These are phyloP conservation scores for Zophobas morio DNA, from an alignment of 1,140 invertebrate genomes.

Conservation along the genomic window DNA sequence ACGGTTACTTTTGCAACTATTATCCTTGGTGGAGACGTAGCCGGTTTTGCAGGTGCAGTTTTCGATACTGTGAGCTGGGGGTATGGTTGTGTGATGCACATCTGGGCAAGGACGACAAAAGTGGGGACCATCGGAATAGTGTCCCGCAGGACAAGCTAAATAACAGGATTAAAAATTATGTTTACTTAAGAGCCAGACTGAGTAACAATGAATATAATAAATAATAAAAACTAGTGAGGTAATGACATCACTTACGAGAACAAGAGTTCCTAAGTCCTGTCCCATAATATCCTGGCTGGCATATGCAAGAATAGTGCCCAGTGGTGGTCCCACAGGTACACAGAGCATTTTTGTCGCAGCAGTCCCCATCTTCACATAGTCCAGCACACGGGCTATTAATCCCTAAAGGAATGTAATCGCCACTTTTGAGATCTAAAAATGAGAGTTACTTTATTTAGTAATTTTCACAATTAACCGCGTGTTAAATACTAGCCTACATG, in stretches of 20 bases:
- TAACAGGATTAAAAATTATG: neutral
- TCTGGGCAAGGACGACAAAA: slow-evolving; percentile 77
- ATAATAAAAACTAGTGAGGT: neutral
- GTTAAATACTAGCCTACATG: slow-evolving; percentile 73
- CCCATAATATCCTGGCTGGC: slow-evolving; percentile 77
- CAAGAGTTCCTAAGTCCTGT: slow-evolving; percentile 75
- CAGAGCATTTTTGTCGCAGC: slow-evolving; percentile 73
- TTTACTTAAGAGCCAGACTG: neutral
- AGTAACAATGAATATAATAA: neutral
- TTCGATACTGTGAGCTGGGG: slow-evolving; percentile 69
- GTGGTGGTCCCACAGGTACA: slow-evolving; percentile 80
- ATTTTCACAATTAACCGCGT: neutral
- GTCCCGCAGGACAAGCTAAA: slow-evolving; percentile 63
- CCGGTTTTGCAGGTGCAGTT: slow-evolving; percentile 74
- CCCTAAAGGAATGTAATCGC: slow-evolving; percentile 72
- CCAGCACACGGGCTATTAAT: slow-evolving; percentile 70
- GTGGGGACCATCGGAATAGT: slow-evolving; percentile 68
- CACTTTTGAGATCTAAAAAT: slow-evolving; percentile 75
- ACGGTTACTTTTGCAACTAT: slow-evolving; percentile 26
- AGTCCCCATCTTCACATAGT: slow-evolving; percentile 70
- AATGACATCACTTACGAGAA: slow-evolving; percentile 69
- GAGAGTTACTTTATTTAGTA: neutral
- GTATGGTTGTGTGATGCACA: slow-evolving; percentile 73
- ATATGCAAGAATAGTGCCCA: slow-evolving; percentile 80
- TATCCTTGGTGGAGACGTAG: slow-evolving; percentile 57